Conservation (phyloP, 1,140 invertebrate genomes). For the Aphelinus certus region DNA sequence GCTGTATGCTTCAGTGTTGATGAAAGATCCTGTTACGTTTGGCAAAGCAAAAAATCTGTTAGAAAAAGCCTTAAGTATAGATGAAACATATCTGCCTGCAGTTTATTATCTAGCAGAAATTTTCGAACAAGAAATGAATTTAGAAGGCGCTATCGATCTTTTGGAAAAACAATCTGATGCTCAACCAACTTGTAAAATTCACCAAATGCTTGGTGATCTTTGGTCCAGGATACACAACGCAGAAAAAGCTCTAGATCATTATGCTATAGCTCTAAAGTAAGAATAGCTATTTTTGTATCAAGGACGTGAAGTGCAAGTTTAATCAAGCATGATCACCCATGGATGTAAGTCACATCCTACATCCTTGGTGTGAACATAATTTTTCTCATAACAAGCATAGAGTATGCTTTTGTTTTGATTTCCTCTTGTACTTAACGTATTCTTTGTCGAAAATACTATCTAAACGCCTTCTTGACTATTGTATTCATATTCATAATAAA, state of each 20-base stretch:
- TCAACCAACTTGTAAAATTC: conserved; percentile 73
- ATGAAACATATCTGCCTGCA: conserved; percentile 74
- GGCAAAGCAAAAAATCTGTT: conserved; percentile 74
- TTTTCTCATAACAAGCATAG: too few relatives aligned
- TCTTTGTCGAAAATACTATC: too few relatives aligned
- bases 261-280: conserved; percentile 75
- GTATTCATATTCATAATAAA: neutral
- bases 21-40: conserved; percentile 74
- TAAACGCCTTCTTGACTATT: too few relatives aligned
- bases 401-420: too few relatives aligned
- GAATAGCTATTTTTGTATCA: conserved; percentile 13
- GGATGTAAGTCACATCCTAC: too few relatives aligned
- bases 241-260: conserved; percentile 78
- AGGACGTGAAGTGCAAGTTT: too few relatives aligned
- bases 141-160: conserved; percentile 69
- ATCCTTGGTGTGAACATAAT: too few relatives aligned
- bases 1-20: conserved; percentile 76
- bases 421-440: too few relatives aligned
- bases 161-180: conserved; percentile 71
- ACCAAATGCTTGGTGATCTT: conserved; percentile 78
- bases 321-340: too few relatives aligned
- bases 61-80: conserved; percentile 75
- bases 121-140: conserved; percentile 70
- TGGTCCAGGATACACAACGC: conserved; percentile 68
- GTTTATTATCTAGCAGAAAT: conserved; percentile 76